A percentile compares a stretch with the other conserved stretches of the same genome.
These are phyloP conservation scores for Tapirus terrestris DNA, from an alignment of 2,113 vertebrate species.

Conservation along the genomic window DNA sequence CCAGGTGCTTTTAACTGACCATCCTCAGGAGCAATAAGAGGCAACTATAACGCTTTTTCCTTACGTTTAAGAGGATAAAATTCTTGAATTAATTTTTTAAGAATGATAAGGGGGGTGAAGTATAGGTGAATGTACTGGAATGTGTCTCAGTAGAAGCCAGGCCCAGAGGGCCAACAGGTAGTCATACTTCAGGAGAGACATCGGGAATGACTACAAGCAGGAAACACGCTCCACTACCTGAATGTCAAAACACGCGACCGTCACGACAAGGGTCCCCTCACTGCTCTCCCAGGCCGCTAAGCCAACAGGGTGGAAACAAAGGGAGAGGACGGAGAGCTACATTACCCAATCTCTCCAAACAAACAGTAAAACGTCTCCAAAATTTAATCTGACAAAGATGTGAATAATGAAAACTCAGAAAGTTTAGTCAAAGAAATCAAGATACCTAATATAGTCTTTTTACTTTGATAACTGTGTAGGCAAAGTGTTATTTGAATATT, in stretches of 20 bases:
- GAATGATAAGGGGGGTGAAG: slow-evolving; percentile 58
- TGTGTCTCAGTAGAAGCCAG: slow-evolving; percentile 66
- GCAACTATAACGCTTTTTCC: slow-evolving; percentile 4
- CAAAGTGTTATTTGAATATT: slow-evolving; percentile 60
- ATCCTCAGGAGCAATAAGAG: neutral
- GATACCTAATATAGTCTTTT: slow-evolving; percentile 73
- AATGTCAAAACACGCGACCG: slow-evolving; percentile 53
- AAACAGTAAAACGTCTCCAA: slow-evolving; percentile 66
- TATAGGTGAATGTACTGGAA: neutral
- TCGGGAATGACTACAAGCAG: neutral
- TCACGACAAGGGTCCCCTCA: neutral
- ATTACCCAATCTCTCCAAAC: neutral
- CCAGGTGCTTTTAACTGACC: neutral
- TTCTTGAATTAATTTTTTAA: slow-evolving; percentile 73
- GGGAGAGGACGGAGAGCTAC: neutral
- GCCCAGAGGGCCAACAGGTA: neutral
- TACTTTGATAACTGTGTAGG: slow-evolving; percentile 72
- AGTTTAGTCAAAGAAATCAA: slow-evolving; percentile 71
- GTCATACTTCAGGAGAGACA: slow-evolving; percentile 58
- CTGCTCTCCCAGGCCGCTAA: neutral
- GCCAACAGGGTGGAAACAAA: neutral
- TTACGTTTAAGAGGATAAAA: slow-evolving; percentile 59
- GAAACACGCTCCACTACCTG: neutral
- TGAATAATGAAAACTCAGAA: slow-evolving; percentile 46
- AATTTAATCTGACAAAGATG: slow-evolving; percentile 68